phyloP scores from a whole-genome alignment of 2,113 vertebrate species.

The Psittacula cyanocephala region DNA sequence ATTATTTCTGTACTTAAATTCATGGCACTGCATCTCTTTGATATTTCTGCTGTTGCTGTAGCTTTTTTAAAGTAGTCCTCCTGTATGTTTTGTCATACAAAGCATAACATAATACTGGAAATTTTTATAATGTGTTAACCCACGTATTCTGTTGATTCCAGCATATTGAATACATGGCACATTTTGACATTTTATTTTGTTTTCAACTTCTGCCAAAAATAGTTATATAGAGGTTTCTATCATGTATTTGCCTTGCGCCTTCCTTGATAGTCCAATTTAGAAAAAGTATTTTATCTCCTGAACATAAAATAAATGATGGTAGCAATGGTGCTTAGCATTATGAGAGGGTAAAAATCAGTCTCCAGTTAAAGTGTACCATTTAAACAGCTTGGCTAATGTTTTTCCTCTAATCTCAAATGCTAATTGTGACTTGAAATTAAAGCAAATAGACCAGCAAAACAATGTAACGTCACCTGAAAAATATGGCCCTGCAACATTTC shows the following conservation, averaged over 20 bases:
- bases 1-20: background rate
- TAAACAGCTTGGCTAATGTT: background rate
- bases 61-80: background rate
- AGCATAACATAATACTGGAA: background rate
- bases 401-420: background rate
- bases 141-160: background rate
- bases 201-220: background rate
- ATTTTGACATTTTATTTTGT: background rate
- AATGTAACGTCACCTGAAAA: background rate
- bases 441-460: background rate
- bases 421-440: slow-evolving; percentile 16
- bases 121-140: background rate
- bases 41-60: background rate
- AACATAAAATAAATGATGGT: background rate
- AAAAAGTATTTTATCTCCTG: background rate
- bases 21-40: background rate
- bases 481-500: background rate
- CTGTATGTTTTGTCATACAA: background rate
- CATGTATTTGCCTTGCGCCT: background rate
- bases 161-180: background rate
- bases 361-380: background rate
- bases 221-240: background rate
- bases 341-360: background rate
- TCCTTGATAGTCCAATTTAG: background rate
- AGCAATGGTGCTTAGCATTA: background rate